Evolutionary conservation across 2,797 vertebrate species (phyloP), one percentile per base, ranked within the genome.

Genomic region (Sciurus vulgaris): DNA sequence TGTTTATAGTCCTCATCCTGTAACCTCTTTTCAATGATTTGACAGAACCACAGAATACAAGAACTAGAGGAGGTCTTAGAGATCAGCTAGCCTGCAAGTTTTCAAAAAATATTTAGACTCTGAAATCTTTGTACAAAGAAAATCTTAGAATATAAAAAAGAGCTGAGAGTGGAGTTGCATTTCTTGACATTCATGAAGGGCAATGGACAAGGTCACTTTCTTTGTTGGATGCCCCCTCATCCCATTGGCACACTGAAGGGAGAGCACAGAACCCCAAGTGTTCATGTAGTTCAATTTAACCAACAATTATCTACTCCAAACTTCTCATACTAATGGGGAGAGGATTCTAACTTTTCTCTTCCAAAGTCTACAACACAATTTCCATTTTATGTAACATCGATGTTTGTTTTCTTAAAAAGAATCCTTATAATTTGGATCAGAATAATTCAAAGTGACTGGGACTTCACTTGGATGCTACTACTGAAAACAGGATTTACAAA

Each of bases 1-100:
- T 97, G 90, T 77, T 96, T 92, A 70, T 41, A 78, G 15, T 92
- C 44, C 72, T 96, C 49, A 92, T 91, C 86, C 56, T 65, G 17
- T 44, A 94, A 8, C 76, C 47, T 90, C 85, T 96, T 89, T 87
- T 72, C 82, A 90, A 65, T 90, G 63, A 87, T 56, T 96, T 77
- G 15, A 88, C 33, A 91, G 73, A 94, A 95, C 17, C 44, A 54
- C 7, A 91, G 74, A 90, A 95, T 79, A 72, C 35, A 93, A 89
- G 24, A 89, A 79, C 38, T 72, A 92, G 63, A 94, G 38, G 10
- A 87, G 10, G 35, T 86, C 89, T 94, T 47, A 86, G 38, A 89
- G n/a, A 81, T 91, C 61, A 88, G 70, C 67, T 81, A 90, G 44
- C 69, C 72, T 51, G 3, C 41, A 91, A 82, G 63, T 51, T 92